phyloP scores from a whole-genome alignment of 1,140 invertebrate species.

The Trichonephila inaurata region DNA sequence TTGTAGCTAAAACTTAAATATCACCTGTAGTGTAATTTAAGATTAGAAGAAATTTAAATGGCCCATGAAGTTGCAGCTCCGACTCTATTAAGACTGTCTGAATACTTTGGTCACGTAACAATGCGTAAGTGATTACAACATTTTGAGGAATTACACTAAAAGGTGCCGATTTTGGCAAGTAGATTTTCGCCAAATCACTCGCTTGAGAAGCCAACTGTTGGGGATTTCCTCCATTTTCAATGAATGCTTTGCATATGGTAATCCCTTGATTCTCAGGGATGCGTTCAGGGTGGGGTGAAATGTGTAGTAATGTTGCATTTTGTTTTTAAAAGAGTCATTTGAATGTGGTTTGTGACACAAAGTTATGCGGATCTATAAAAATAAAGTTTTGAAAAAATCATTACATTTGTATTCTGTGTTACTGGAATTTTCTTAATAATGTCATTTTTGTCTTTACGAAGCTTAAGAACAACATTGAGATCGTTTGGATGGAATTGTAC shows the following conservation, averaged over 20 bases:
- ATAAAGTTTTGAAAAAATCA: no score
- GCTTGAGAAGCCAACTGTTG: slow-evolving; percentile 4
- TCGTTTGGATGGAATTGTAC: no score
- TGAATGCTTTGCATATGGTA: slow-evolving; percentile 1
- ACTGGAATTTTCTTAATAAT: no score
- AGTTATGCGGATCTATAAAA: no score
- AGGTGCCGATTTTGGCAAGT: slow-evolving; percentile 29
- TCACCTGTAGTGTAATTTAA: not conserved
- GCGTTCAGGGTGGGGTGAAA: not conserved
- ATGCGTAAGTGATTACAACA: slow-evolving; percentile 24
- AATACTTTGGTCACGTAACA: not conserved
- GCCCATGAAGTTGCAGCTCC: not conserved
- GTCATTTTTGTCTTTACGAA: no score
- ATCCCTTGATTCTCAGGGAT: not conserved
- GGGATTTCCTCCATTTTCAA: not conserved
- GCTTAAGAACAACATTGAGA: no score
- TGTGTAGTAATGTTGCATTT: no score
- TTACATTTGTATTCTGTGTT: no score
- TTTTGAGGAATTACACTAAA: slow-evolving; percentile 1
- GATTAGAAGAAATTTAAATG: slow-evolving; percentile 5
- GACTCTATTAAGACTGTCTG: not conserved
- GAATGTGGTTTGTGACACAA: no score
- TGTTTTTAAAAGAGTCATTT: no score
- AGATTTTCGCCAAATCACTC: slow-evolving; percentile 6
- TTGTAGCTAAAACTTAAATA: not conserved